Conservation (phyloP, 2,888 invertebrate species). For the Matsumyia berberina region DNA sequence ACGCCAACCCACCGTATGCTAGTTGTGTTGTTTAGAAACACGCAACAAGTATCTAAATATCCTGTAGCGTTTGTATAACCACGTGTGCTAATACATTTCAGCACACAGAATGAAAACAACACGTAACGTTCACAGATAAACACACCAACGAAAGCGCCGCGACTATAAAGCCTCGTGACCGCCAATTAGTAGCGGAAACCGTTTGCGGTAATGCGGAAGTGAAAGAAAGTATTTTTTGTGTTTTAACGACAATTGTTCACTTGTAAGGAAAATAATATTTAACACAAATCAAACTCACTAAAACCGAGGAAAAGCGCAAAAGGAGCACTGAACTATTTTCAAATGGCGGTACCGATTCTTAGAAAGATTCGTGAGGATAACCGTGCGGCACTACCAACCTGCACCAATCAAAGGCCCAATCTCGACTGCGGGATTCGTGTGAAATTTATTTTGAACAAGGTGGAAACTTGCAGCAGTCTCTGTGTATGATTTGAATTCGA, state of each 20-base stretch:
- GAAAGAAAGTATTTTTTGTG: constrained; percentile 19
- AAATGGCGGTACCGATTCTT: constrained; percentile 2
- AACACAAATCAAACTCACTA: neutral
- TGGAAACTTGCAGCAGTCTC: constrained; percentile 11
- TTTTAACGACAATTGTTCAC: neutral
- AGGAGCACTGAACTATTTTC: neutral
- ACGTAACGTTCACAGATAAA: constrained; percentile 38
- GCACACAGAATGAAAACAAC: constrained; percentile 57
- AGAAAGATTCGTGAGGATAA: neutral
- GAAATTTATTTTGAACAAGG: constrained; percentile 11
- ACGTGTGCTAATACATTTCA: constrained; percentile 72
- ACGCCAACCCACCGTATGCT: constrained; percentile 7
- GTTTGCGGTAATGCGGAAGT: constrained; percentile 5
- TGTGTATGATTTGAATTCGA: neutral
- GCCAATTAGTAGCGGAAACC: constrained; percentile 4
- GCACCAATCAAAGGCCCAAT: constrained; percentile 33
- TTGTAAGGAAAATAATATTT: too few relatives aligned
- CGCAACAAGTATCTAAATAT: constrained; percentile 78
- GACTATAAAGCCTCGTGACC: constrained; percentile 13
- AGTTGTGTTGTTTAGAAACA: constrained; percentile 67
- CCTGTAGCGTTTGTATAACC: constrained; percentile 75
- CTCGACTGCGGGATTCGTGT: constrained; percentile 44
- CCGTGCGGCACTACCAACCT: constrained; percentile 61
- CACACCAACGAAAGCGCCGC: constrained; percentile 7
- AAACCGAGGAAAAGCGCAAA: neutral